phyloP scores from a whole-genome alignment of 2,888 invertebrate genomes.

The Cinara cedri region DNA sequence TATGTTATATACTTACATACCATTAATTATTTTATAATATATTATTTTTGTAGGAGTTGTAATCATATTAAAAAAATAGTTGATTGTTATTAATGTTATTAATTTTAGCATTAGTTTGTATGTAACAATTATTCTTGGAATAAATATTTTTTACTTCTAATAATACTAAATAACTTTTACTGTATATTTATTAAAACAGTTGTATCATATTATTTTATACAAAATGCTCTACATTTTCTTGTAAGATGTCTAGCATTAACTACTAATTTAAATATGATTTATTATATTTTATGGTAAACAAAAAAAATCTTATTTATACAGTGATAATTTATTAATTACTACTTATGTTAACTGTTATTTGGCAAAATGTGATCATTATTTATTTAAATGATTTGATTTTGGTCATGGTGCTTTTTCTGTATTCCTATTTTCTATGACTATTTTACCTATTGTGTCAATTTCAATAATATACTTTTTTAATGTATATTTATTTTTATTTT shows the following conservation, averaged over 20 bases:
- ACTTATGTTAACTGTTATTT: conserved; percentile 28
- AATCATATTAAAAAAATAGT: conserved; percentile 12
- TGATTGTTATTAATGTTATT: conserved; percentile 5
- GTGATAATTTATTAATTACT: background rate
- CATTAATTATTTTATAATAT: background rate
- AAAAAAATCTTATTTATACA: background rate
- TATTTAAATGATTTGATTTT: background rate
- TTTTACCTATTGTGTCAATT: conserved; percentile 42
- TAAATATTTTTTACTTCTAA: background rate
- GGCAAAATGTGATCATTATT: conserved; percentile 9
- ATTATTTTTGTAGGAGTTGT: background rate
- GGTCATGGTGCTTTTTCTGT: conserved; percentile 32
- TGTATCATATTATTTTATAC: background rate
- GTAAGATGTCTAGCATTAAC: background rate
- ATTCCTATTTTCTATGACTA: conserved; percentile 34
- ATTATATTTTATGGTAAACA: background rate
- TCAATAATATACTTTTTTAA: conserved; percentile 22
- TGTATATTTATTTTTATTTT: conserved; percentile 2
- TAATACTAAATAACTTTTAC: background rate
- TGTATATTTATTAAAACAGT: background rate
- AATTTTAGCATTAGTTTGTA: conserved; percentile 4
- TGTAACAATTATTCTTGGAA: background rate
- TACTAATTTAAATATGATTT: background rate
- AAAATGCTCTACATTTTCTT: background rate
- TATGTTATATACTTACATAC: background rate